These are phyloP conservation scores for Reticulitermes speratus DNA, from an alignment of 1,140 invertebrate genomes.

Conservation along the genomic window DNA sequence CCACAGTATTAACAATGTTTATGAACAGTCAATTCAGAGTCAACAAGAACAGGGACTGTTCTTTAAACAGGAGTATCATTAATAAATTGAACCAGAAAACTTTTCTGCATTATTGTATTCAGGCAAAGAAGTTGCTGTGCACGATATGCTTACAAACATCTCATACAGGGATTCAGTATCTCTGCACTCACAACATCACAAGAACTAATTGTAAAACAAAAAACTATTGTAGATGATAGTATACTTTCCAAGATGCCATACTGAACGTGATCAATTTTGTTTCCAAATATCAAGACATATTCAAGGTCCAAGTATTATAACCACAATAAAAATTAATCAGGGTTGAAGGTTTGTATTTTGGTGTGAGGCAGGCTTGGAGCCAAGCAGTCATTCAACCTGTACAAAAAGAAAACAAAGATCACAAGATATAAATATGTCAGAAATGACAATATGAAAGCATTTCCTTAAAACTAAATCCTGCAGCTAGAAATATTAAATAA, in stretches of 20 bases:
- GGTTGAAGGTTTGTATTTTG: slow-evolving; percentile 7
- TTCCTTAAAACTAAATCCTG: too few relatives aligned
- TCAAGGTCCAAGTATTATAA: background rate
- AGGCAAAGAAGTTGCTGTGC: background rate
- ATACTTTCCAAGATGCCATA: background rate
- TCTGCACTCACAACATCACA: background rate
- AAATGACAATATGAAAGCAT: too few relatives aligned
- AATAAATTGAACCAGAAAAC: background rate
- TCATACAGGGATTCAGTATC: background rate
- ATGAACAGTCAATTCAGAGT: background rate
- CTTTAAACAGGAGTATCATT: background rate
- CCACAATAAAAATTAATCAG: background rate
- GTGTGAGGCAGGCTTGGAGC: background rate
- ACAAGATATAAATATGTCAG: background rate
- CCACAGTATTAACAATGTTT: background rate
- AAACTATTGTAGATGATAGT: background rate
- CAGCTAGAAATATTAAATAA: too few relatives aligned
- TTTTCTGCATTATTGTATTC: background rate
- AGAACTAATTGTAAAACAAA: background rate
- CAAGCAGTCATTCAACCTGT: slow-evolving; percentile 2
- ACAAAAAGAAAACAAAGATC: background rate
- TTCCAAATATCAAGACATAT: background rate
- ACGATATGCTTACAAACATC: slow-evolving; percentile 8
- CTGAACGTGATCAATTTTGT: background rate
- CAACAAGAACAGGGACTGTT: background rate